Evolutionary conservation across 2,797 vertebrate species (phyloP).

Genomic region (Lutjanus campechanus): DNA sequence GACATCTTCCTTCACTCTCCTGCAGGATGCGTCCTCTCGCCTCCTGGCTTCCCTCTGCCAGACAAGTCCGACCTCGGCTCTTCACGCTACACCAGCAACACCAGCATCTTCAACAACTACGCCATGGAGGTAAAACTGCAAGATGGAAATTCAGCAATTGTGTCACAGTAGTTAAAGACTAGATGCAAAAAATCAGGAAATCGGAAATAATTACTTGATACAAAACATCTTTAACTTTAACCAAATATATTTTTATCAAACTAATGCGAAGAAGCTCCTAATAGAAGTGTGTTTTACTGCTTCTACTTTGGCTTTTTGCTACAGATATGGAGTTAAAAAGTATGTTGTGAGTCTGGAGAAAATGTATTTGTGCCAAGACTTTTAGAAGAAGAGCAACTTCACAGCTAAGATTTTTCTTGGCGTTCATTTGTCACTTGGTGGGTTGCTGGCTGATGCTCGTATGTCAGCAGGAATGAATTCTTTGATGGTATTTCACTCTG

Average conservation of each 20-base stretch:
- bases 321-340: not conserved
- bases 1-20: not conserved
- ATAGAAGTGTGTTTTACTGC: not conserved
- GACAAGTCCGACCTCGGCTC: conserved; percentile 91
- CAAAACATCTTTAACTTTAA: not conserved
- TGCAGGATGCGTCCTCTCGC: conserved; percentile 67
- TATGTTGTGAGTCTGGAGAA: not conserved
- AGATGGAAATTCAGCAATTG: not conserved
- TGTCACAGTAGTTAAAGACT: not conserved
- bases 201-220: not conserved
- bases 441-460: not conserved
- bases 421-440: not conserved
- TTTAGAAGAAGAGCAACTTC: not conserved
- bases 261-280: not conserved
- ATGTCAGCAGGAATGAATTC: not conserved
- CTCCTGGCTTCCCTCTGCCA: conserved; percentile 88
- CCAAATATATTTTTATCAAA: not conserved
- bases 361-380: not conserved
- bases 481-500: not conserved
- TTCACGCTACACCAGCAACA: conserved; percentile 92
- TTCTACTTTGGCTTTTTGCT: not conserved
- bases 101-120: conserved; percentile 94
- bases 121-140: conserved; percentile 91
- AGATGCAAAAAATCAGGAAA: not conserved
- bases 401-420: not conserved